Evolutionary conservation across 2,888 invertebrate genomes (phyloP).

Genomic region (Drosophila nigritarsus): DNA sequence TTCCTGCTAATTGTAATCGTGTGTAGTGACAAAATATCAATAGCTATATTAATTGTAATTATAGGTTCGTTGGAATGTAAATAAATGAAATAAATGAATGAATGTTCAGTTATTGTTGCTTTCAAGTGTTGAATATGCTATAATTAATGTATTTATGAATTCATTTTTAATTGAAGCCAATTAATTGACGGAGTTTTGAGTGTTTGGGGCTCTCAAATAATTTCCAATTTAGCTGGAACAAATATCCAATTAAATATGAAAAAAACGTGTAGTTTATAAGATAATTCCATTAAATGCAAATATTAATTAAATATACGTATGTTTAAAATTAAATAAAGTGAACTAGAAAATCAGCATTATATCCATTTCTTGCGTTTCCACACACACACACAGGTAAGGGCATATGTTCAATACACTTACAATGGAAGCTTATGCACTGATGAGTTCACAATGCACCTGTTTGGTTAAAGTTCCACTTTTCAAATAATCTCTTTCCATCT

Average conservation of each 20-base stretch:
- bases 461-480: neutral
- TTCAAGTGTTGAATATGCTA: slow-evolving; percentile 1
- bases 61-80: slow-evolving; percentile 22
- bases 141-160: slow-evolving; percentile 1
- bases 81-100: slow-evolving; percentile 25
- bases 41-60: slow-evolving; percentile 28
- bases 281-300: slow-evolving; percentile 5
- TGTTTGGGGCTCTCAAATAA: neutral
- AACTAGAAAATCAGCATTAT: slow-evolving; percentile 2
- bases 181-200: neutral
- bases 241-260: slow-evolving; percentile 10
- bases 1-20: slow-evolving; percentile 23
- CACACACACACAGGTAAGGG: slow-evolving; percentile 24
- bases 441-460: slow-evolving; percentile 3
- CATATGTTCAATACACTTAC: neutral
- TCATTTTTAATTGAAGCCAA: neutral
- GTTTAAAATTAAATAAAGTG: slow-evolving; percentile 19
- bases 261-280: slow-evolving; percentile 16
- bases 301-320: neutral
- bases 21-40: slow-evolving; percentile 46
- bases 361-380: neutral
- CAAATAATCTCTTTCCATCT: neutral
- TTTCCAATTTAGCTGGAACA: slow-evolving; percentile 3
- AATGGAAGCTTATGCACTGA: slow-evolving; percentile 4
- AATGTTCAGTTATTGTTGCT: slow-evolving; percentile 20